Evolutionary conservation across 1,140 invertebrate species (phyloP), one percentile per base, ranked within the genome.

Genomic region (Calliopsis andreniformis): DNA sequence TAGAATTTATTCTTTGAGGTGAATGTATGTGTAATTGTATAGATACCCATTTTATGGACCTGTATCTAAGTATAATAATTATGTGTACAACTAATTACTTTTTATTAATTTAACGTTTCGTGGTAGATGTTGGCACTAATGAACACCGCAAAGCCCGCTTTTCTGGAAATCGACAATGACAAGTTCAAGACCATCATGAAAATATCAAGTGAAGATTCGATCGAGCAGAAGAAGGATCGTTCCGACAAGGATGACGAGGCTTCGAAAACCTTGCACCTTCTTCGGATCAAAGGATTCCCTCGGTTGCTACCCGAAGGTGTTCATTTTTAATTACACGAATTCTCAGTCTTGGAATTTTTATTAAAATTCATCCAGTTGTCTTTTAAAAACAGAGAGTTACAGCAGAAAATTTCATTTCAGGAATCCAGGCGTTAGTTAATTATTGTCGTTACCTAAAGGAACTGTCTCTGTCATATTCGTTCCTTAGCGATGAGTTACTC

Each of bases 401-500:
- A 14, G 32, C 12, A 67, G 55, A 30, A 32, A 70, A 64, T 81
- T 42, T 10, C 28, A 16, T 70, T 70, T 14, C 64, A 92, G 91
- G 87, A 35, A 88, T 92, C 39, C 59, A 88, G 23, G 76, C 77
- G 20, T 75, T 89, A 3, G 85, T 87, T 0, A 88, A 72, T 20
- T 69, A 88, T 23, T 90, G 86, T 53, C 62, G 61, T 10, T 78
- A 76, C 30, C 81, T 92, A 5, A 87, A 88, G 35, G 91, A 92
- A 76, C 58, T 92, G 6, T 91, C 90, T 1, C 25, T 92, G 1
- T 87, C 87, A 1, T 92, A 90, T 73, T 87, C 89, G 0, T 62
- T 89, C 0, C 64, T 92, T 1, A 91, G 86, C 55, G 90, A 92
- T 23, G 88, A 92, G 20, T 78, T 92, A 2, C 69, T 92, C 0